A percentile compares a stretch with the other conserved stretches of the same genome.
Evolutionary conservation across 1,140 invertebrate genomes (phyloP).

Genomic region (Lethocerus indicus): DNA sequence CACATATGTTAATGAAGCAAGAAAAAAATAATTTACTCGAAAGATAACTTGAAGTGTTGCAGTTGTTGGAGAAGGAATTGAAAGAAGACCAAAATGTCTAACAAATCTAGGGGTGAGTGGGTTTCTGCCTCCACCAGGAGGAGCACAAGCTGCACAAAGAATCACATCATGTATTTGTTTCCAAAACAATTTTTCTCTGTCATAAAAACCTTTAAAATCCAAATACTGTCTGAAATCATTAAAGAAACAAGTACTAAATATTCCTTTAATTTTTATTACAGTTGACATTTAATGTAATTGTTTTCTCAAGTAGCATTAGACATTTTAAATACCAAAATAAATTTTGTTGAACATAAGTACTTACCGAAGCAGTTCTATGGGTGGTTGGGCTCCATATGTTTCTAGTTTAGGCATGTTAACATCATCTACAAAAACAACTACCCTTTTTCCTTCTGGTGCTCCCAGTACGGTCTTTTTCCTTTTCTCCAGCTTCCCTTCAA

Average conservation of each 20-base stretch:
- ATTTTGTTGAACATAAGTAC: too few species aligned
- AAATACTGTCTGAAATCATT: conserved; percentile 47
- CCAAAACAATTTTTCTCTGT: conserved; percentile 73
- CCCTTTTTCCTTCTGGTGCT: conserved; percentile 64
- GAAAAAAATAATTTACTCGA: conserved; percentile 30
- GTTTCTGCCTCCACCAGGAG: conserved; percentile 75
- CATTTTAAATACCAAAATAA: too few species aligned
- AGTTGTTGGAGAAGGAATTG: conserved; percentile 54
- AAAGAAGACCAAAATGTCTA: conserved; percentile 66
- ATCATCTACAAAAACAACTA: conserved; percentile 81
- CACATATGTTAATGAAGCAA: neutral
- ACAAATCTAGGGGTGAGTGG: conserved; percentile 66
- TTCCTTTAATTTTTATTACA: too few species aligned
- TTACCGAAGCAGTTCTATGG: conserved; percentile 69
- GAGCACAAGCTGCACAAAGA: conserved; percentile 66
- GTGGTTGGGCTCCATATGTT: conserved; percentile 74
- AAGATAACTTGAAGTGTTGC: conserved; percentile 65
- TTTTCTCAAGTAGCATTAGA: too few species aligned
- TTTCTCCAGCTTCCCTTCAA: conserved; percentile 65
- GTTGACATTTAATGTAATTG: too few species aligned
- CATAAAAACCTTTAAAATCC: conserved; percentile 69
- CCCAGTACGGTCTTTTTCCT: conserved; percentile 64
- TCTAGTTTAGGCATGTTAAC: conserved; percentile 79
- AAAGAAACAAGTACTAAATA: too few species aligned
- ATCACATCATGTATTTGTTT: conserved; percentile 71